Base-by-base conservation (phyloP, 2,888 invertebrate species). In the Drosophila borealis region DNA sequence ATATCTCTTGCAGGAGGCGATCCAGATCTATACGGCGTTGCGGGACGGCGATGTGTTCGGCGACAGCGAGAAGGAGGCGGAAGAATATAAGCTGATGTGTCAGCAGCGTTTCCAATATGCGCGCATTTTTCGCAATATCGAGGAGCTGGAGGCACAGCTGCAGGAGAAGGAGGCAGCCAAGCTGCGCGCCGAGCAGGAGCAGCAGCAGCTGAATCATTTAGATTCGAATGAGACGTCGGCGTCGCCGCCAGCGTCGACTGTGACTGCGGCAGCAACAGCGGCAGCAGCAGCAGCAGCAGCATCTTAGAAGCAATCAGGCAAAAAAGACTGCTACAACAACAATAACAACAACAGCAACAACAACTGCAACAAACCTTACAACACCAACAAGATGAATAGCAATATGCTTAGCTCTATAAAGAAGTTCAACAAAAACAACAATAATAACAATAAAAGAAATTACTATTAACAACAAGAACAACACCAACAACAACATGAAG, bases 71-170 rank as follows among this genome's bases (percentile, higher is more conserved):
- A 92, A 93, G 39, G 94, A 94, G 78, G 94, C 94, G 80, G 95
- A 95, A 86, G 94, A 94, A 54, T 98, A 96, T 92, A 94, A 95
- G 85, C 93, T 93, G 67, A 94, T 94, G 88, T 97, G 98, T 92
- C 95, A 95, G 90, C 93, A 93, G 81, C 94, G 94, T 87, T 98
- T 96, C 93, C 96, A 96, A 33, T 95, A 96, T 92, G 96, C 98
- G 68, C 94, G 95, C 77, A 95, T 96, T 57, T 97, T 97, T 93
- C 93, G 91, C 74, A 92, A 92, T 66, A 77, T 85, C 42, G 80
- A 81, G 59, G 89, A 84, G 65, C 78, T 83, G 51, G 76, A 92
- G 86, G 81, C 92, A 4, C 83, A 83, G 63, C 69, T 84, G 51
- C 78, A 74, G 67, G 88, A 85, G 39, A 84, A 88, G 67, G 84